Base-by-base conservation (phyloP, 1,140 invertebrate species). In the Arctopsyche grandis region DNA sequence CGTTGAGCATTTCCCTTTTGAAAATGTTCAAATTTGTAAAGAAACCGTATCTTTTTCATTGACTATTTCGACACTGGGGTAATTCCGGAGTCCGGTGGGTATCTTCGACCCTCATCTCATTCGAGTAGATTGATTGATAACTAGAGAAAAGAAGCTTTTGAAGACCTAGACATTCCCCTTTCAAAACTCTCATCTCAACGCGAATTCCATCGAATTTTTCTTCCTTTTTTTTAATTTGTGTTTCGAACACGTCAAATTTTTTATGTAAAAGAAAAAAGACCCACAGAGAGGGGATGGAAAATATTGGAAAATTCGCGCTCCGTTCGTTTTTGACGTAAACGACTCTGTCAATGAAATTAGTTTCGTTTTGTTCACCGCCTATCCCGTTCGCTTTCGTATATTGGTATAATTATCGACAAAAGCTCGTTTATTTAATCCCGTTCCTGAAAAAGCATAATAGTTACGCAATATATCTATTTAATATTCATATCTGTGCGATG, bases 101-200 rank as follows among this genome's bases (percentile, higher is more conserved):
- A 60, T 60, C 56, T 19, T 60, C 9, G 29, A 38, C 29, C 29
- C 24, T 24, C 22, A 29, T 66, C 21, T 66, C 21, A 66, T 66
- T 66, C 63, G 63, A 9, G 22, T 26, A 66, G 63, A 66, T 66
- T 66, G 63, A 66, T 66, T 66, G 63, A 66, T 66, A 66, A 66
- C 63, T 12, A 66, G 22, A 29, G 63, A 66, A 66, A 66, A 29
- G 63, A 24, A 22, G 63, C 63, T 66, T 66, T 66, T 66, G 56
- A 60, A 60, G 56, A 21, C n/a, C 63, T 66, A 12, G 21, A 22
- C 22, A 5, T 24, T 26, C 9, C 63, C 63, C 10, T 66, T 66
- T 66, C 21, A 66, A 7, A 22, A 66, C 24, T 66, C 24, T 66
- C 63, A 66, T 66, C 24, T 52, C 10, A n/a, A n/a, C 63, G 21